Evolutionary conservation across 2,797 vertebrate genomes (phyloP), one percentile per base, ranked within the genome.

Genomic region (Tragopan temminckii): DNA sequence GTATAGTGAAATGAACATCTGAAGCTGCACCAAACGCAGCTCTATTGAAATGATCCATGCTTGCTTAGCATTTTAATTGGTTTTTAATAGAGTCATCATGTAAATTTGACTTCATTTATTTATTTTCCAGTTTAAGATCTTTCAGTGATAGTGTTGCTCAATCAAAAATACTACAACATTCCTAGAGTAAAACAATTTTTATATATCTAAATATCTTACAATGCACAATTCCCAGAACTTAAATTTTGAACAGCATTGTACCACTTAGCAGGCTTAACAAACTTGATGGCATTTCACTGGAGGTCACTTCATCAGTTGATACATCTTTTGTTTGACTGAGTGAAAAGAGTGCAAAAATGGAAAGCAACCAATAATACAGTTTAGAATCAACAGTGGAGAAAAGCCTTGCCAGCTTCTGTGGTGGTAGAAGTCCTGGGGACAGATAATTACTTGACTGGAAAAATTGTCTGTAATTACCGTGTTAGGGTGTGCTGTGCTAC

Each of bases 41-140:
- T 72, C 92, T 80, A 33, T 43, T 86, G 53, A 93, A 92, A 53
- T 72, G 21, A 43, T 94, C 57, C 1, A 6, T 80, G 69, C 78
- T 96, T 85, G 57, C 80, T 96, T 94, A 91, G 91, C 61, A 74
- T 92, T 91, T 94, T 95, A 97, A 96, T 85, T 87, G 45, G n/a
- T 88, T 95, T 93, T 93, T 90, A 64, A 83, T 84, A 64, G 68
- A 71, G 63, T 55, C 46, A 61, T 88, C 85, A 84, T 84, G 53
- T 89, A 90, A 85, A 81, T 87, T 88, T 62, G 43, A 92, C 88
- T 89, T 87, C 31, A 50, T 96, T 89, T 95, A 50, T 86, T 91
- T 77, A 50, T 91, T 55, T 93, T 67, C 36, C 72, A 68, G 31
- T 95, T 83, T 75, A 72, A 90, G 25, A 38, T 80, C 58, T 92